These are phyloP conservation scores for Nesoenas mayeri DNA, from an alignment of 2,113 vertebrate genomes.

Conservation along the genomic window DNA sequence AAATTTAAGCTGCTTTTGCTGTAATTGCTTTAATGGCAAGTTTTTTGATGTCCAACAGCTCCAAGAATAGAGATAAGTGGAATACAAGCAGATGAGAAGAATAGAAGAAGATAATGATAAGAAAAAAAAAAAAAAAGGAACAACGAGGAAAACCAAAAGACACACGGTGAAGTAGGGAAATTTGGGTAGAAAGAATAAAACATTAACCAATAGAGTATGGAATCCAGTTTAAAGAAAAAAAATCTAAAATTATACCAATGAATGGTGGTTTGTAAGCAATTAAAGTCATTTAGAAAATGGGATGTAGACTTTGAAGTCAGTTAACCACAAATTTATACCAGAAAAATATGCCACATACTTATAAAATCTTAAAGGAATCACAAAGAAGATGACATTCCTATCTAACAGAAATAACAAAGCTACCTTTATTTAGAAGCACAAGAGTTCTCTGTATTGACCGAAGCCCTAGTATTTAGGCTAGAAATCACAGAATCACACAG, in stretches of 20 bases:
- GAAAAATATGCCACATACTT: background rate
- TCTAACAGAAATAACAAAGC: background rate
- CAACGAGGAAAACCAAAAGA: background rate
- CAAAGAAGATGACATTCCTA: background rate
- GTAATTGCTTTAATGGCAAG: background rate
- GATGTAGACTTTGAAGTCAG: background rate
- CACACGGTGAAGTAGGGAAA: background rate
- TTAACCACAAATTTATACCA: background rate
- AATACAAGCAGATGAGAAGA: background rate
- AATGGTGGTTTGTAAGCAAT: background rate
- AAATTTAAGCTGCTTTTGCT: background rate
- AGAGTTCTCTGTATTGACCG: background rate
- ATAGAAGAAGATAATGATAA: background rate
- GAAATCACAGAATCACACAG: too few relatives aligned
- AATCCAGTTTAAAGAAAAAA: background rate
- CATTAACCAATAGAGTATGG: fast-evolving
- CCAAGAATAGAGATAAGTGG: background rate
- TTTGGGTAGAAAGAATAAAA: background rate
- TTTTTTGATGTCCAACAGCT: background rate
- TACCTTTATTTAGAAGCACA: background rate
- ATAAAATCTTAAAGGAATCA: background rate
- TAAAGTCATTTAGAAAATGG: background rate
- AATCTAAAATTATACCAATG: background rate
- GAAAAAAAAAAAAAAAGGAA: background rate
- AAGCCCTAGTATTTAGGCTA: background rate